Conservation (phyloP, 1,140 invertebrate species). For the Diorhabda elongata region DNA sequence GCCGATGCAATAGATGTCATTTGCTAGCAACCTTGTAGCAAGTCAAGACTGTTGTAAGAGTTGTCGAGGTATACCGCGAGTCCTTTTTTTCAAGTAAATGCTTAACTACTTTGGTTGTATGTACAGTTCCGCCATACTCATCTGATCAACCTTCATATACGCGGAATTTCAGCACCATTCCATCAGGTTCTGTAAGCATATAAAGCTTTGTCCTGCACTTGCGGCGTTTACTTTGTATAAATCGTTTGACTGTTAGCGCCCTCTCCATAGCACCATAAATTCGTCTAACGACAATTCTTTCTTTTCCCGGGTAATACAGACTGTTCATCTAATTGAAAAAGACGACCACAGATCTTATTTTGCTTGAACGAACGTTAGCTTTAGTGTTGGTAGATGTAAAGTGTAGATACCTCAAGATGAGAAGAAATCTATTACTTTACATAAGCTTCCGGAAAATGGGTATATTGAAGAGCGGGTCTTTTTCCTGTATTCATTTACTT, state of each 20-base stretch:
- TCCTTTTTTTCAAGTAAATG: slow-evolving; percentile 30
- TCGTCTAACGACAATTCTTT: slow-evolving; percentile 22
- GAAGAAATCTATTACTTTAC: no score
- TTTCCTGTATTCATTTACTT: no score
- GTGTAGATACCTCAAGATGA: no score
- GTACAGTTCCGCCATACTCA: slow-evolving; percentile 27
- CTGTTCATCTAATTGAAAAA: no score
- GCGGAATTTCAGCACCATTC: slow-evolving; percentile 26
- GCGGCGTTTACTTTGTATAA: no score
- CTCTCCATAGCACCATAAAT: slow-evolving; percentile 17
- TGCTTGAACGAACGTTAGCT: no score
- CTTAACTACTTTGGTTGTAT: slow-evolving; percentile 30
- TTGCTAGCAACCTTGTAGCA: slow-evolving; percentile 32
- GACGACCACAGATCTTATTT: no score
- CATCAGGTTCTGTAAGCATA: no score
- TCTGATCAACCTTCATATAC: slow-evolving; percentile 30
- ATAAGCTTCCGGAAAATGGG: no score
- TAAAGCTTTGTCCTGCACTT: no score
- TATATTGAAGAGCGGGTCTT: no score
- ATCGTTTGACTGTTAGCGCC: not conserved
- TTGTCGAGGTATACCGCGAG: slow-evolving; percentile 44
- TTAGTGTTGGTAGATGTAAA: no score
- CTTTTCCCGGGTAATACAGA: slow-evolving; percentile 13
- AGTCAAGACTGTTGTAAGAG: slow-evolving; percentile 34
- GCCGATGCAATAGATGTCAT: slow-evolving; percentile 37